Conservation (phyloP, 1,140 invertebrate species). For the Ridgeia piscesae region DNA sequence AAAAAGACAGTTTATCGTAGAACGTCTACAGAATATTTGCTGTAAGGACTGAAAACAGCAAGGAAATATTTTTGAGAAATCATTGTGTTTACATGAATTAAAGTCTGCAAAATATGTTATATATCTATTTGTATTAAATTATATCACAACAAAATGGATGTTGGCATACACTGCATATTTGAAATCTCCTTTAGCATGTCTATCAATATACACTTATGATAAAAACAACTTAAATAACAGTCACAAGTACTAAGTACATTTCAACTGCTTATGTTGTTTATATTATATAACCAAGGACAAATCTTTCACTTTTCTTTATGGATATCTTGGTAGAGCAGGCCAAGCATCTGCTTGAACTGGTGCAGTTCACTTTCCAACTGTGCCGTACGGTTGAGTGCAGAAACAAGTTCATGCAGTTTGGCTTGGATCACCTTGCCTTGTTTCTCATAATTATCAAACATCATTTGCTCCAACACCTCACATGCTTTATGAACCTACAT, state of each 20-base stretch:
- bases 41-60: not conserved
- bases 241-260: not conserved
- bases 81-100: not conserved
- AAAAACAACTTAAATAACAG: not conserved
- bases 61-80: not conserved
- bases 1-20: not conserved
- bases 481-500: constrained; percentile 36
- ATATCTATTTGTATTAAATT: not conserved
- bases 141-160: not conserved
- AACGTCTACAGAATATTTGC: not conserved
- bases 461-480: constrained; percentile 34
- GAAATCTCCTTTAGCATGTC: not conserved
- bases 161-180: not conserved
- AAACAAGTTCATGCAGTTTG: constrained; percentile 38
- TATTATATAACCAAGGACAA: not conserved
- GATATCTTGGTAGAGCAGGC: constrained; percentile 34
- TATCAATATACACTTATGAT: not conserved
- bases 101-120: not conserved
- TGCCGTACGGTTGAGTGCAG: constrained; percentile 34
- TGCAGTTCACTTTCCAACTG: constrained; percentile 38
- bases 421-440: constrained; percentile 37
- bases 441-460: constrained; percentile 38
- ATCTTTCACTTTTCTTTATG: not conserved
- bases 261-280: not conserved
- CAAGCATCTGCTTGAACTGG: constrained; percentile 37